These are phyloP conservation scores for Prochilodus magdalenae DNA, from an alignment of 2,113 vertebrate species.

Conservation along the genomic window DNA sequence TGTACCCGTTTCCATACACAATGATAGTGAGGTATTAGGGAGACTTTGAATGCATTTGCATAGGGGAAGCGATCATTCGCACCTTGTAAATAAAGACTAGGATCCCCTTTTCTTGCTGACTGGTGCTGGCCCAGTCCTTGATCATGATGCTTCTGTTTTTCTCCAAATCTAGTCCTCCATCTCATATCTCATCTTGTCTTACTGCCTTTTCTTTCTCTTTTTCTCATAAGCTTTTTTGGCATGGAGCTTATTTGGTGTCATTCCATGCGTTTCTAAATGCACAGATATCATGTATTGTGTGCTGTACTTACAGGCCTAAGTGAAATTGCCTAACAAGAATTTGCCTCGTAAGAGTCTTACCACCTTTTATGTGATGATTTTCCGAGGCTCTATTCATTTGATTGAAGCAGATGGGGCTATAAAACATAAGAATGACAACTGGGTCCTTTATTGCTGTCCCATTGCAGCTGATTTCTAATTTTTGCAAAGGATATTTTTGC, in stretches of 20 bases:
- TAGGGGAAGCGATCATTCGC: conserved; percentile 76
- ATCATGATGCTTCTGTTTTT: background rate
- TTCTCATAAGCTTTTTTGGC: conserved; percentile 49
- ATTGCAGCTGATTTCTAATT: conserved; percentile 25
- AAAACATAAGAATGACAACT: background rate
- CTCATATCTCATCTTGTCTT: conserved; percentile 22
- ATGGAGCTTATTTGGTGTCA: conserved; percentile 61
- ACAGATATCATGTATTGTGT: conserved; percentile 50
- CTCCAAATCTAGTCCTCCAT: background rate
- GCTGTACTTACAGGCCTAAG: conserved; percentile 43
- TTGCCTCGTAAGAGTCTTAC: conserved; percentile 40
- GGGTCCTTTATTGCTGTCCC: conserved; percentile 20
- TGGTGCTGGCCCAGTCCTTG: conserved; percentile 51
- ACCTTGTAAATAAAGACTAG: conserved; percentile 72
- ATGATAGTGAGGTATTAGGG: conserved; percentile 73
- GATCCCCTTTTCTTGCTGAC: conserved; percentile 72
- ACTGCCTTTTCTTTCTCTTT: conserved; percentile 35
- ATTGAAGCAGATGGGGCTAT: conserved; percentile 2
- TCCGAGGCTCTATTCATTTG: background rate
- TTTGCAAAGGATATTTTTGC: conserved; percentile 27
- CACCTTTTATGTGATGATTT: conserved; percentile 17
- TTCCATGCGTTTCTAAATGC: conserved; percentile 58
- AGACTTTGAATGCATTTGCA: conserved; percentile 77
- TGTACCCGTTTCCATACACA: conserved; percentile 67
- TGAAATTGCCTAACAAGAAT: conserved; percentile 63